Percentiles rank a stretch among this genome's conserved stretches.
These are phyloP conservation scores for Venturia canescens DNA, from an alignment of 1,140 invertebrate genomes.

Conservation along the genomic window DNA sequence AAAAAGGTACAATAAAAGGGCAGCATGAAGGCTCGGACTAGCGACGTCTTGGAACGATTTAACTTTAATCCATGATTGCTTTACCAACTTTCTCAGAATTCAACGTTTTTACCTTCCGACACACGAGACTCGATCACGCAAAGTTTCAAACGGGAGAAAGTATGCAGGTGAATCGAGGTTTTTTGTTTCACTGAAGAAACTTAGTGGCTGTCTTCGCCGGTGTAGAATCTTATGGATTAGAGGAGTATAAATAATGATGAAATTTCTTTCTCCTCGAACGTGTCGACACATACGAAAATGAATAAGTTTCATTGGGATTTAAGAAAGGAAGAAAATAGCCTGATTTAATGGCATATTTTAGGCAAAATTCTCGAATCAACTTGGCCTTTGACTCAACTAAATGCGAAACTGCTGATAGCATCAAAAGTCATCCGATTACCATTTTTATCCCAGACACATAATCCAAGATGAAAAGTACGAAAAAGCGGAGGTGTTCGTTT, in stretches of 20 bases:
- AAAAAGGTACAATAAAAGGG: neutral
- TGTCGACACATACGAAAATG: too few species aligned
- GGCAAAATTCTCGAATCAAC: too few species aligned
- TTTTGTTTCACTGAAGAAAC: neutral
- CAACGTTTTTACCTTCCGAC: neutral
- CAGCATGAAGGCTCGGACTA: neutral
- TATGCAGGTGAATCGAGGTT: neutral
- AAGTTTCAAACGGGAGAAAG: neutral
- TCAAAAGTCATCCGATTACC: conserved; percentile 14
- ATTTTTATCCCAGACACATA: neutral
- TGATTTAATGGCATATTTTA: too few species aligned
- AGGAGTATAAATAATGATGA: too few species aligned
- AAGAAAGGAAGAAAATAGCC: neutral
- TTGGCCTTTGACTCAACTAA: too few species aligned
- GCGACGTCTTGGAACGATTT: conserved; percentile 24
- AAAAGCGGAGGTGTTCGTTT: neutral
- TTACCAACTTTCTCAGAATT: conserved; percentile 19
- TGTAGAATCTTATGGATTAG: too few species aligned
- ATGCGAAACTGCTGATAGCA: neutral
- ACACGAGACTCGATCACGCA: neutral
- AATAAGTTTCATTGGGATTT: too few species aligned
- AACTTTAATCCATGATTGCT: conserved; percentile 29
- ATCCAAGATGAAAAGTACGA: neutral
- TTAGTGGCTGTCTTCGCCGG: too few species aligned
- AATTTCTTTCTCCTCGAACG: too few species aligned